Percentiles rank a stretch among this genome's conserved stretches.
Evolutionary conservation across 2,888 invertebrate genomes (phyloP).

Genomic region (Papilio protenor): DNA sequence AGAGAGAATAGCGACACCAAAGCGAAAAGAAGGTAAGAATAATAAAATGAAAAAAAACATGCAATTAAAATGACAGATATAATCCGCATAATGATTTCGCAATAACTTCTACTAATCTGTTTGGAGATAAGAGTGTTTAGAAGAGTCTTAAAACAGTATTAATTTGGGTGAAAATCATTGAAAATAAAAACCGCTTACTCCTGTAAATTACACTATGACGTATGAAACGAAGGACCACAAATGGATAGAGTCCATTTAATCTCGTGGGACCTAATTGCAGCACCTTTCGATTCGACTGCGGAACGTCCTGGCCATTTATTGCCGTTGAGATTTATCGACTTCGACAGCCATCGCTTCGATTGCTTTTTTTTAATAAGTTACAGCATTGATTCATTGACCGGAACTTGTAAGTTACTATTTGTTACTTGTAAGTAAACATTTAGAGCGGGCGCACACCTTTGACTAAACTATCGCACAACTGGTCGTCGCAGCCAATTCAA

Average conservation of each 20-base stretch:
- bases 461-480: too few relatives aligned
- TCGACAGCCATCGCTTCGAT: conserved; percentile 50
- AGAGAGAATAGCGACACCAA: too few relatives aligned
- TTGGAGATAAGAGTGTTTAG: too few relatives aligned
- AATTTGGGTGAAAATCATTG: too few relatives aligned
- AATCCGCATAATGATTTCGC: too few relatives aligned
- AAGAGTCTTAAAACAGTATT: too few relatives aligned
- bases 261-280: conserved; percentile 78
- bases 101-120: too few relatives aligned
- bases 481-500: too few relatives aligned
- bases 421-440: not conserved
- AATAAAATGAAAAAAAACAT: too few relatives aligned
- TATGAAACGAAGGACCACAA: conserved; percentile 68
- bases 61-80: too few relatives aligned
- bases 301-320: conserved; percentile 69
- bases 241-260: conserved; percentile 80
- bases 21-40: too few relatives aligned
- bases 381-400: conserved; percentile 28
- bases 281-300: conserved; percentile 72
- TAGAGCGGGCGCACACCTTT: too few relatives aligned
- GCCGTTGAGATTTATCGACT: conserved; percentile 71
- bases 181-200: conserved; percentile 1
- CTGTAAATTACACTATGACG: conserved; percentile 50
- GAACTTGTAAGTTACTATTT: conserved; percentile 12
- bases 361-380: conserved; percentile 47